Evolutionary conservation across 2,797 vertebrate genomes (phyloP).

Genomic region (Lophotriccus pileatus): DNA sequence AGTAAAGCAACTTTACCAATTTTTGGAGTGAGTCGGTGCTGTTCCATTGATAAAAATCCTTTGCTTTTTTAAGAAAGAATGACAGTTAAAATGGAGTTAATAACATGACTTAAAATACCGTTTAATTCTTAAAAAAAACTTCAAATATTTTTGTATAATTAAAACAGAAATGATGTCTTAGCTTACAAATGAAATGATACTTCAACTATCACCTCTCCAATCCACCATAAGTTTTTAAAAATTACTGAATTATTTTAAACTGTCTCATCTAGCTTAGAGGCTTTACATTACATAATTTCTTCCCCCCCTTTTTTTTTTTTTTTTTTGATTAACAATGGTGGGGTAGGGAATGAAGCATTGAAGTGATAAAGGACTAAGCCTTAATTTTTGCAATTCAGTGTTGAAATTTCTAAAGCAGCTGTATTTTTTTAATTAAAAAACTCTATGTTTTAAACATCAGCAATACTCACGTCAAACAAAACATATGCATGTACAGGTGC

Average conservation of each 20-base stretch:
- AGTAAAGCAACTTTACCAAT: not conserved
- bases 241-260: not conserved
- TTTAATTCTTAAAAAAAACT: not conserved
- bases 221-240: not conserved
- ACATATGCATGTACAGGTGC: not conserved
- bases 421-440: not conserved
- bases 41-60: not conserved
- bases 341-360: fast-evolving
- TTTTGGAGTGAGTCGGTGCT: not conserved
- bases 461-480: not conserved
- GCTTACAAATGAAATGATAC: not conserved
- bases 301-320: no score
- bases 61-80: not conserved
- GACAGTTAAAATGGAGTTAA: not conserved
- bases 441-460: not conserved
- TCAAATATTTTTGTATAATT: not conserved
- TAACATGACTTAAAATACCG: not conserved
- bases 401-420: not conserved
- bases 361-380: not conserved
- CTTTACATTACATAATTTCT: not conserved
- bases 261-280: not conserved
- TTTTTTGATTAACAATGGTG: not conserved
- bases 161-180: not conserved
- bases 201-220: not conserved
- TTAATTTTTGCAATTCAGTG: not conserved